These are phyloP conservation scores for Apoda limacodes DNA, from an alignment of 2,888 invertebrate genomes.

Conservation along the genomic window DNA sequence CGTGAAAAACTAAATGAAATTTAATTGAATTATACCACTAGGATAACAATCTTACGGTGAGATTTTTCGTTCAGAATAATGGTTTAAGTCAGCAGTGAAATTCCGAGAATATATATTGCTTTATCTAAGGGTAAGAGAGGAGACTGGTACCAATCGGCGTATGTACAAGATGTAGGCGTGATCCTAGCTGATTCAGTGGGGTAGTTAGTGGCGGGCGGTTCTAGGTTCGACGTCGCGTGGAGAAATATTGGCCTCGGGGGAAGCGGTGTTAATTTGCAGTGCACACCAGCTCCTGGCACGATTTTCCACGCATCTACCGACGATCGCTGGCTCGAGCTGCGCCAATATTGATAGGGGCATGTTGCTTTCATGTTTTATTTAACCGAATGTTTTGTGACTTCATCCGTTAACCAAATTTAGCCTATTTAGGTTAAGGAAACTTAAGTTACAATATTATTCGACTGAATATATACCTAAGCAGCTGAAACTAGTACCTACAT, in stretches of 20 bases:
- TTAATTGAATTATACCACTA: too few relatives aligned
- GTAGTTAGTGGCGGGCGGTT: slow-evolving; percentile 65
- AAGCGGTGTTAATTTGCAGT: slow-evolving; percentile 63
- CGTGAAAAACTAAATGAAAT: too few relatives aligned
- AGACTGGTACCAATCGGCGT: slow-evolving; percentile 57
- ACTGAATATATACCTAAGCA: too few relatives aligned
- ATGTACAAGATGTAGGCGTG: slow-evolving; percentile 68
- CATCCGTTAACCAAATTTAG: too few relatives aligned
- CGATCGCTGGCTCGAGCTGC: slow-evolving; percentile 15
- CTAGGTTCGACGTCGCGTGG: slow-evolving; percentile 58
- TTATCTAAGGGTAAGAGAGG: slow-evolving; percentile 50
- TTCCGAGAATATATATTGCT: slow-evolving; percentile 35
- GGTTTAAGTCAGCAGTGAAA: not conserved
- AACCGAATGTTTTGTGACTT: too few relatives aligned
- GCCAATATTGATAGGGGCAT: too few relatives aligned
- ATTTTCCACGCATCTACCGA: slow-evolving; percentile 51
- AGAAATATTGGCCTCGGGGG: slow-evolving; percentile 65
- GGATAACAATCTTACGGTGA: too few relatives aligned
- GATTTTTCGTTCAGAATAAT: too few relatives aligned
- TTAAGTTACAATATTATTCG: too few relatives aligned
- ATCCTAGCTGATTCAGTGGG: slow-evolving; percentile 67
- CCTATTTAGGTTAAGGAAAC: too few relatives aligned
- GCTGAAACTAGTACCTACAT: too few relatives aligned
- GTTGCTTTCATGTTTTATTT: too few relatives aligned
- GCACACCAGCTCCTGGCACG: slow-evolving; percentile 51